Evolutionary conservation across 2,113 vertebrate genomes (phyloP).

Genomic region (Corythornis madagascariensis): DNA sequence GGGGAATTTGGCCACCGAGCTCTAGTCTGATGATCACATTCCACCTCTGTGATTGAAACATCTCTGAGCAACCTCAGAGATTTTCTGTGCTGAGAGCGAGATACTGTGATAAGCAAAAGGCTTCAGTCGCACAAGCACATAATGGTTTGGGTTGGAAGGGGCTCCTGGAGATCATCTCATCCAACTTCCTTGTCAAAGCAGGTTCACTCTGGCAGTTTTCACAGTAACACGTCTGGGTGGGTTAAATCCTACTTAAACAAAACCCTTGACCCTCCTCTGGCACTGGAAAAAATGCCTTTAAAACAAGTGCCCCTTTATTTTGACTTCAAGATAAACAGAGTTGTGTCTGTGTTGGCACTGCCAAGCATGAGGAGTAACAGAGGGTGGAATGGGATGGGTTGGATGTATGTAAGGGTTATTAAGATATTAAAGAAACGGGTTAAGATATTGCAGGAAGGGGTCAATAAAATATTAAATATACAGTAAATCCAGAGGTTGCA

Average conservation of each 20-base stretch:
- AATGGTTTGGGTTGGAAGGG: no score
- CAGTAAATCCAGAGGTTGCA: no score
- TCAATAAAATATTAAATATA: background rate
- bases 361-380: background rate
- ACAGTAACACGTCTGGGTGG: no score
- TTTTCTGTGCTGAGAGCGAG: background rate
- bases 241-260: background rate
- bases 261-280: background rate
- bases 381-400: background rate
- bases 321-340: background rate
- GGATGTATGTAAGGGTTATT: background rate
- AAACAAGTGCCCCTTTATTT: background rate
- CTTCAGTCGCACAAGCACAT: background rate
- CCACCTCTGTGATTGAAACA: accelerated
- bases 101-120: background rate
- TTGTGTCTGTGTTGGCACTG: background rate
- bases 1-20: background rate
- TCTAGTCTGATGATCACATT: background rate
- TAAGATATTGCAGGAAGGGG: background rate
- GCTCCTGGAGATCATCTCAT: no score
- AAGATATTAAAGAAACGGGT: background rate
- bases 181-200: no score
- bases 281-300: background rate
- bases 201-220: no score
- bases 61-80: background rate